Percentiles rank a stretch among this genome's conserved stretches.
Conservation (phyloP, 2,113 vertebrate genomes). For the Anoura caudifer region DNA sequence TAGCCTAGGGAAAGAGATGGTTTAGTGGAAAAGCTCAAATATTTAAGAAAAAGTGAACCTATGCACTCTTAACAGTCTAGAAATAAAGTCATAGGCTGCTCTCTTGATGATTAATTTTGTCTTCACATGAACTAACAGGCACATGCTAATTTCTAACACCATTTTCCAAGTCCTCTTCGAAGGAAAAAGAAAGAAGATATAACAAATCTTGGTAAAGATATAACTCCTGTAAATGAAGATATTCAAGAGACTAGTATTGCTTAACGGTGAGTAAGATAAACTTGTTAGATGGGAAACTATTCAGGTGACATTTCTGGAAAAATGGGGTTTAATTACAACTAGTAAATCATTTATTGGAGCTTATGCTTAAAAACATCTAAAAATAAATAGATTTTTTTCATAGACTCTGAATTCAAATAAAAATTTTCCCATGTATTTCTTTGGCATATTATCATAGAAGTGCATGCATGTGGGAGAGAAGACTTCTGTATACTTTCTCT, state of each 20-base stretch:
- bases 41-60: background rate
- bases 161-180: constrained; percentile 69
- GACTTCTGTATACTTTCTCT: background rate
- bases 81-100: background rate
- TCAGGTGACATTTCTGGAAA: background rate
- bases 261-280: constrained; percentile 55
- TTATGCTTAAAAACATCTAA: constrained; percentile 2
- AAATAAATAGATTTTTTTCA: background rate
- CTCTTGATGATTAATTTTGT: background rate
- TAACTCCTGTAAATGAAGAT: constrained; percentile 63
- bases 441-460: background rate
- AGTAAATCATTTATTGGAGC: background rate
- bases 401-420: background rate
- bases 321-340: background rate
- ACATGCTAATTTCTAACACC: constrained; percentile 31
- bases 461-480: background rate
- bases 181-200: constrained; percentile 69
- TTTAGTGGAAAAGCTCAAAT: background rate
- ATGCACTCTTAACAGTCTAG: background rate
- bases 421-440: background rate
- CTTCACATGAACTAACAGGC: background rate
- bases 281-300: background rate
- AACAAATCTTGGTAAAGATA: constrained; percentile 57
- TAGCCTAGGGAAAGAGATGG: background rate
- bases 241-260: constrained; percentile 69